Conservation (phyloP, 2,888 invertebrate genomes). For the Parnassius apollo region DNA sequence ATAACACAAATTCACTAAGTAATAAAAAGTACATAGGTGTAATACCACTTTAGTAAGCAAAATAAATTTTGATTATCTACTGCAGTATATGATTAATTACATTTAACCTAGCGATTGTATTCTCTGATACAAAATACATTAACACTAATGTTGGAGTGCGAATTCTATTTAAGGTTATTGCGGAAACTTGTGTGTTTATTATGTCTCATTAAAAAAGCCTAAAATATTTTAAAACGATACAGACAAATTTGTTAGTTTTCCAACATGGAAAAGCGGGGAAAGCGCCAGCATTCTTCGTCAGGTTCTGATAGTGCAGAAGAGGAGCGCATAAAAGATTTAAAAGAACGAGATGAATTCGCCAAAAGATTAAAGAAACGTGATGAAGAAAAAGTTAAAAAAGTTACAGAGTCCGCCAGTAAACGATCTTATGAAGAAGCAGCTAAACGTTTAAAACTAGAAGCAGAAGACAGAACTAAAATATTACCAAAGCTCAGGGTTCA, state of each 20-base stretch:
- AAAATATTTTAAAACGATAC: too few species aligned
- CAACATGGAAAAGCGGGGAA: constrained; percentile 61
- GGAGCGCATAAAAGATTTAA: constrained; percentile 89
- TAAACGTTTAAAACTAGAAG: constrained; percentile 93
- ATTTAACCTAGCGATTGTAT: too few species aligned
- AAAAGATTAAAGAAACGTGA: constrained; percentile 93
- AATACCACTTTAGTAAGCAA: too few species aligned
- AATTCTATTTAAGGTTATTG: too few species aligned
- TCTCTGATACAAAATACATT: too few species aligned
- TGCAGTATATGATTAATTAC: too few species aligned
- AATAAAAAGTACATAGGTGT: too few species aligned
- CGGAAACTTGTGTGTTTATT: too few species aligned
- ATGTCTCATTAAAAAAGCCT: too few species aligned
- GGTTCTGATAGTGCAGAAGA: constrained; percentile 89
- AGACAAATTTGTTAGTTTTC: neutral
- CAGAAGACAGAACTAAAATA: constrained; percentile 91
- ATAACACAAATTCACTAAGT: too few species aligned
- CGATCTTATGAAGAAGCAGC: constrained; percentile 93
- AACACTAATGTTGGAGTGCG: too few species aligned
- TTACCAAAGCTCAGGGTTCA: constrained; percentile 93
- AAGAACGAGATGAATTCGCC: constrained; percentile 97
- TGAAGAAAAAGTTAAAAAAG: constrained; percentile 92
- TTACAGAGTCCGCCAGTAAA: constrained; percentile 84
- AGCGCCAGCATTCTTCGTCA: constrained; percentile 78
- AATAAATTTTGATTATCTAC: too few species aligned